Evolutionary conservation across 1,140 invertebrate species (phyloP).

Genomic region (Drosophila sechellia): DNA sequence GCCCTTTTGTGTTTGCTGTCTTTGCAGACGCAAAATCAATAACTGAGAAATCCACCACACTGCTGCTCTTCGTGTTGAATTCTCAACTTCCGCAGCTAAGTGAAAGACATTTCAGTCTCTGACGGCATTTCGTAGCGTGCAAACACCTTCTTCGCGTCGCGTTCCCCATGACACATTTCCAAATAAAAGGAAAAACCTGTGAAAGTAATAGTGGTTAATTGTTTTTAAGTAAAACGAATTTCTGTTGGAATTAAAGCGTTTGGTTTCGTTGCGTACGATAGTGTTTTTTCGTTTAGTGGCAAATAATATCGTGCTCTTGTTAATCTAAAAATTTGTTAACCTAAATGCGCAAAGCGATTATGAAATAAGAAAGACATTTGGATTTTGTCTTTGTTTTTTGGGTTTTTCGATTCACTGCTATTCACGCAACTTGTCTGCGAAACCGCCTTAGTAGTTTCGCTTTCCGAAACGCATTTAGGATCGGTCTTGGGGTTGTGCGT

Average conservation of each 20-base stretch:
- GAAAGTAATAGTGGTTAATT: slow-evolving; percentile 27
- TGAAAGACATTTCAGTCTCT: slow-evolving; percentile 59
- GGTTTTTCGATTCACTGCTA: slow-evolving; percentile 1
- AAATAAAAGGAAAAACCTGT: slow-evolving; percentile 7
- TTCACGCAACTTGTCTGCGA: slow-evolving; percentile 6
- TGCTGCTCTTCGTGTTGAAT: slow-evolving; percentile 30
- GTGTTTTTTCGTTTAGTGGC: neutral
- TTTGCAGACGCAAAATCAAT: slow-evolving; percentile 69
- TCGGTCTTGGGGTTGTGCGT: slow-evolving; percentile 16
- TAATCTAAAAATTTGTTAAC: slow-evolving; percentile 49
- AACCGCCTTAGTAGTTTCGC: neutral
- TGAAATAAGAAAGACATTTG: slow-evolving; percentile 70
- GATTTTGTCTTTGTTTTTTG: slow-evolving; percentile 17
- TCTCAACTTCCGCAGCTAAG: slow-evolving; percentile 4
- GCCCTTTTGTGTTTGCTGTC: slow-evolving; percentile 43
- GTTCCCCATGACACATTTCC: slow-evolving; percentile 15
- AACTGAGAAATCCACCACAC: slow-evolving; percentile 64
- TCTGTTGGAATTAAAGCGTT: too few species aligned
- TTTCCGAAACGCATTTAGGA: slow-evolving; percentile 18
- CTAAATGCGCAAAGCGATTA: slow-evolving; percentile 70
- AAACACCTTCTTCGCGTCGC: slow-evolving; percentile 36
- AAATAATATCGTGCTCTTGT: neutral
- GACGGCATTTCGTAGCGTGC: slow-evolving; percentile 67
- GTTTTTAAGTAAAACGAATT: slow-evolving; percentile 31
- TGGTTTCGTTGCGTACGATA: slow-evolving; percentile 11